A percentile compares a stretch with the other conserved stretches of the same genome.
phyloP scores from a whole-genome alignment of 2,113 vertebrate species.

The Alectura lathami region DNA sequence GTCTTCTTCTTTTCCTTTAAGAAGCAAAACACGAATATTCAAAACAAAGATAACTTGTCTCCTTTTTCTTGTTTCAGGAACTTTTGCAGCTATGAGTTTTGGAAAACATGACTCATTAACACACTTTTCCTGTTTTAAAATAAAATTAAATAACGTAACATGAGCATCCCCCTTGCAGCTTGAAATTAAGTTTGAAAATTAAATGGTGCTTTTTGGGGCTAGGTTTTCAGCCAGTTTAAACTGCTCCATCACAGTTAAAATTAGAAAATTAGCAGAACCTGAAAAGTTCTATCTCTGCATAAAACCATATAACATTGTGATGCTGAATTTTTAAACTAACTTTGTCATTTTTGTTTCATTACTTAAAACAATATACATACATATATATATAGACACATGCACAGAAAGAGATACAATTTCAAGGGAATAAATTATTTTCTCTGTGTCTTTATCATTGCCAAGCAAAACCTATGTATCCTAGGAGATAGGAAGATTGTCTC shows the following conservation, averaged over 20 bases:
- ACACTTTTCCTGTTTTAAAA: not conserved
- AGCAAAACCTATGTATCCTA: not conserved
- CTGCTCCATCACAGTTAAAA: not conserved
- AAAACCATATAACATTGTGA: not conserved
- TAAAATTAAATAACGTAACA: not conserved
- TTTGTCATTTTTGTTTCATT: not conserved
- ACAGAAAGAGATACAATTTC: not conserved
- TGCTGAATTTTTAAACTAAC: not conserved
- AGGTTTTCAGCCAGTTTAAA: not conserved
- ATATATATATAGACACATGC: not conserved
- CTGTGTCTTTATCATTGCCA: not conserved
- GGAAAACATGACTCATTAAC: not conserved
- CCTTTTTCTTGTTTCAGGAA: not conserved
- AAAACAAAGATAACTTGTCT: not conserved
- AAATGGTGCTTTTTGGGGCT: not conserved
- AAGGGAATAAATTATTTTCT: not conserved
- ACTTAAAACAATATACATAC: not conserved
- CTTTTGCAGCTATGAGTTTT: not conserved
- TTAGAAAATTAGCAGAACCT: not conserved
- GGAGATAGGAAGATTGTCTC: not conserved
- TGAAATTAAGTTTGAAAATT: not conserved
- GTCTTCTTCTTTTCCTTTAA: not conserved
- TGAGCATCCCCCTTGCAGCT: not conserved
- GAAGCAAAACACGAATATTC: not conserved
- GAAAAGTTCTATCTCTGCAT: not conserved